phyloP scores from a whole-genome alignment of 2,113 vertebrate species.

The Pangasianodon gigas region DNA sequence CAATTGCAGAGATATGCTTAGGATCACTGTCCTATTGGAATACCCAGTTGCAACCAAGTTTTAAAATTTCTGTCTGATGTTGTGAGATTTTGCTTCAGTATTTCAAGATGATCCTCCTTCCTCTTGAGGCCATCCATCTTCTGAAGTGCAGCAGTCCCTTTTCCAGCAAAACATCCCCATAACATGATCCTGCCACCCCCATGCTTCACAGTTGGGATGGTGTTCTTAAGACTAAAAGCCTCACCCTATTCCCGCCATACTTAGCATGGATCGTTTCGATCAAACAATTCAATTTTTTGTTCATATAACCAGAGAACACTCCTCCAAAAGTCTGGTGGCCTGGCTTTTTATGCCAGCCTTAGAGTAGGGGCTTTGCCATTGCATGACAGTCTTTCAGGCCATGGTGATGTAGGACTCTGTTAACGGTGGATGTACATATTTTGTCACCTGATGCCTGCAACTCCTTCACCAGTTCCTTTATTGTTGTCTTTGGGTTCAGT shows the following conservation, averaged over 20 bases:
- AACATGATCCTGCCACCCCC: neutral
- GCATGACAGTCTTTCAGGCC: neutral
- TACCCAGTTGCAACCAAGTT: neutral
- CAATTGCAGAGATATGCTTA: neutral
- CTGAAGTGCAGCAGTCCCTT: neutral
- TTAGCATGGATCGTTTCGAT: neutral
- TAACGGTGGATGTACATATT: neutral
- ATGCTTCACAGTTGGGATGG: neutral
- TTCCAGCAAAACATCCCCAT: neutral
- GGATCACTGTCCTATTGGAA: neutral
- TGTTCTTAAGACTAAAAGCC: neutral
- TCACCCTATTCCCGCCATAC: neutral
- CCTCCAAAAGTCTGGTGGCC: neutral
- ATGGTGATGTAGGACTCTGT: neutral
- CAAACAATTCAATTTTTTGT: neutral
- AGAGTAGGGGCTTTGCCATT: neutral
- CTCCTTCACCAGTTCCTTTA: neutral
- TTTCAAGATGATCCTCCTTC: neutral
- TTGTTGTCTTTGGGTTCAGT: neutral
- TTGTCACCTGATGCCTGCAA: neutral
- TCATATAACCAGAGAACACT: neutral
- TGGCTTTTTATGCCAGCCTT: neutral
- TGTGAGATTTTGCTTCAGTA: neutral
- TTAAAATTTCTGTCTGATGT: neutral
- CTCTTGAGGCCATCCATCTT: neutral